Conservation (phyloP, 1,140 invertebrate species). For the Idris sp. region DNA sequence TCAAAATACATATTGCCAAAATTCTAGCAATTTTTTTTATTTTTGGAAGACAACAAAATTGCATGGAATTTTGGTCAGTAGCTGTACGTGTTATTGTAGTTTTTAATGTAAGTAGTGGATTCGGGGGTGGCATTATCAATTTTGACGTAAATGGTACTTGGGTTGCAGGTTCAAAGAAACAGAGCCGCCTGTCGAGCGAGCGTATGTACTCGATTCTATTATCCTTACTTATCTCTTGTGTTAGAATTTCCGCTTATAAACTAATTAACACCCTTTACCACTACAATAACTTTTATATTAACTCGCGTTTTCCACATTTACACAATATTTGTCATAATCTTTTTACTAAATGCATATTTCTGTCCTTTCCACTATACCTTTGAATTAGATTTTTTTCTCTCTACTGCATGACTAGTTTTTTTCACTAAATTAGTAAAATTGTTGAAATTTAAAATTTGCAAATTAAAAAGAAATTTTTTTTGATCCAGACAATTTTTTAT, state of each 20-base stretch:
- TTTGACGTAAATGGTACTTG: conserved; percentile 75
- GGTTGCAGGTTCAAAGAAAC: conserved; percentile 93
- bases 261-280: conserved; percentile 63
- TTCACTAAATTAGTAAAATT: conserved; percentile 12
- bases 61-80: too few relatives aligned
- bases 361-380: conserved; percentile 5
- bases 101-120: too few relatives aligned
- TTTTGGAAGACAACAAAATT: too few relatives aligned
- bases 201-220: conserved; percentile 86
- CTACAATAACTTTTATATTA: conserved; percentile 47
- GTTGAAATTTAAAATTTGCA: not conserved
- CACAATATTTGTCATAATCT: conserved; percentile 23
- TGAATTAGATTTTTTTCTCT: too few relatives aligned
- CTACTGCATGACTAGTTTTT: conserved; percentile 25
- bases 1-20: too few relatives aligned
- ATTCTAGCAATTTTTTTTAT: too few relatives aligned
- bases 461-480: not conserved
- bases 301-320: conserved; percentile 29
- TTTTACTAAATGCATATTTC: conserved; percentile 5
- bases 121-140: too few relatives aligned
- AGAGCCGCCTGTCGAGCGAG: conserved; percentile 90
- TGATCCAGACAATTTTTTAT: too few relatives aligned
- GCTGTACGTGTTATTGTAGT: too few relatives aligned
- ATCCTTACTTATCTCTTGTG: conserved; percentile 68
- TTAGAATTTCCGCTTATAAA: conserved; percentile 61